Percentiles rank a stretch among this genome's conserved stretches.
phyloP scores from a whole-genome alignment of 2,797 vertebrate genomes.

The Coreius guichenoti region DNA sequence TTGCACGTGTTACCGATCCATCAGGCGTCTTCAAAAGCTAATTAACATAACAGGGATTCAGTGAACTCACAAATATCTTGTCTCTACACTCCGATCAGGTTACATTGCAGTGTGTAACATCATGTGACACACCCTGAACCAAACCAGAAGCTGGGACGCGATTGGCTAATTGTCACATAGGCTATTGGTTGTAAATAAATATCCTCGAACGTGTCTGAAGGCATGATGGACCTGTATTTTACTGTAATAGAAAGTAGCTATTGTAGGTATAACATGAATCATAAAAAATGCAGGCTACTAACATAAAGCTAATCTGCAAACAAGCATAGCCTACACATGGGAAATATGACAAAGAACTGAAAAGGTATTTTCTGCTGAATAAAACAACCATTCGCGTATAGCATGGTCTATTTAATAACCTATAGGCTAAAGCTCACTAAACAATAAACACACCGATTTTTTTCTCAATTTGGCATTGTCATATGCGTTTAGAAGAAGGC shows the following conservation, averaged over 20 bases:
- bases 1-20: slow-evolving; percentile 89
- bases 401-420: no score
- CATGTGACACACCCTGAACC: slow-evolving; percentile 48
- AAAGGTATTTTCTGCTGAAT: neutral
- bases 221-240: slow-evolving; percentile 4
- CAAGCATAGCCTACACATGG: neutral
- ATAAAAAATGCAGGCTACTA: neutral
- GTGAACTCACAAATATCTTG: slow-evolving; percentile 78
- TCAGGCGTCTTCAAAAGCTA: slow-evolving; percentile 84
- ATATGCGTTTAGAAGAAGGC: slow-evolving; percentile 63
- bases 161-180: neutral
- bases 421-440: neutral
- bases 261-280: neutral
- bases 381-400: neutral
- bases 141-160: neutral
- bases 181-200: slow-evolving; percentile 19
- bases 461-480: slow-evolving; percentile 67
- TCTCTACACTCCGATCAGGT: slow-evolving; percentile 80
- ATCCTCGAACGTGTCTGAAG: neutral
- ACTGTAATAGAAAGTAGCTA: neutral
- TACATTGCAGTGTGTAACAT: slow-evolving; percentile 73
- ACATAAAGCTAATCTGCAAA: neutral
- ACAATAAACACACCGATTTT: slow-evolving; percentile 38
- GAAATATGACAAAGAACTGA: neutral
- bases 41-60: slow-evolving; percentile 92